Percentiles rank a stretch among this genome's conserved stretches.
phyloP scores from a whole-genome alignment of 2,888 invertebrate species.

The Heliothis peltigera region DNA sequence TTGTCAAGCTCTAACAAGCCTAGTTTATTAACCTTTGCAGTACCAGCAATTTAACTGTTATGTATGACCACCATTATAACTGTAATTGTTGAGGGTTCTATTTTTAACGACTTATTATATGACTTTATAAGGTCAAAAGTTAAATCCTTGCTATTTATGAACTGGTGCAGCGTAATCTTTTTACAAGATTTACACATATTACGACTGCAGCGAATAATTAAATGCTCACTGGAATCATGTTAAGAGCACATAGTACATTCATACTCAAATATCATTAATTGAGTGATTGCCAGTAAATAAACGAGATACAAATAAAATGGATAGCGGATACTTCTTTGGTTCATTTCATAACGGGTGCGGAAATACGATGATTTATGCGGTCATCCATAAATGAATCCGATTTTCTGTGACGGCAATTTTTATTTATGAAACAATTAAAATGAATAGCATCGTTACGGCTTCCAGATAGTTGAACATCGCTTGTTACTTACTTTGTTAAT shows the following conservation, averaged over 20 bases:
- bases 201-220: constrained; percentile 11
- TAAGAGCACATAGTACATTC: constrained; percentile 10
- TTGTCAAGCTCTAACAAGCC: not conserved
- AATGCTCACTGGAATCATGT: constrained; percentile 14
- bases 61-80: not conserved
- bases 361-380: constrained; percentile 63
- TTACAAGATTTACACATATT: constrained; percentile 13
- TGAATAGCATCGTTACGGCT: constrained; percentile 54
- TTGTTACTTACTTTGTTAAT: constrained; percentile 46
- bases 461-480: constrained; percentile 52
- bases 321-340: constrained; percentile 53
- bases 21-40: not conserved
- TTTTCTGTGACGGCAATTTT: constrained; percentile 52
- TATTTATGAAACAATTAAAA: constrained; percentile 65
- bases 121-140: constrained; percentile 14
- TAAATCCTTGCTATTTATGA: constrained; percentile 14
- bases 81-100: constrained; percentile 1
- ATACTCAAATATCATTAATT: constrained; percentile 55
- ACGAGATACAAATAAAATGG: constrained; percentile 53
- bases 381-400: constrained; percentile 60
- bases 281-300: constrained; percentile 60
- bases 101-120: constrained; percentile 13
- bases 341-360: constrained; percentile 60
- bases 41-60: not conserved
- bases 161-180: constrained; percentile 5